Evolutionary conservation across 2,888 invertebrate genomes (phyloP).

Genomic region (Drymonia ruficornis): DNA sequence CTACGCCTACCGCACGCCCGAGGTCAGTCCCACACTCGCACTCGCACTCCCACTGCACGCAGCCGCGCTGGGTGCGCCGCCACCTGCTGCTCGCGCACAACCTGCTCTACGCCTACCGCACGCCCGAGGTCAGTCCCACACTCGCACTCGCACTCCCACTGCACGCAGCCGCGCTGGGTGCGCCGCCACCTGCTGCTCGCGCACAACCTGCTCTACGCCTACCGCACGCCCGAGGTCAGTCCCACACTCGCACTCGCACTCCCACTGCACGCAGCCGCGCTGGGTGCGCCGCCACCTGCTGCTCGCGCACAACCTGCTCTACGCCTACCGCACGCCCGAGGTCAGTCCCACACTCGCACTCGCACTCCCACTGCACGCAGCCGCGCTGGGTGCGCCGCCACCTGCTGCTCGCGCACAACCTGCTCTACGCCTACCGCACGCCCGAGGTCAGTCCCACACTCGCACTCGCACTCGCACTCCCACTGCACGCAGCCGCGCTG

Average conservation of each 20-base stretch:
- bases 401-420: conserved; percentile 66
- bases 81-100: too few species aligned
- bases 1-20: neutral
- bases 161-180: too few species aligned
- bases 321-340: conserved; percentile 58
- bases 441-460: neutral
- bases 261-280: conserved; percentile 34
- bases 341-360: conserved; percentile 26
- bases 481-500: conserved; percentile 9
- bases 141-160: too few species aligned
- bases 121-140: too few species aligned
- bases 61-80: too few species aligned
- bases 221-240: too few species aligned
- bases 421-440: conserved; percentile 61
- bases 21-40: conserved; percentile 17
- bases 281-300: conserved; percentile 67
- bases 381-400: conserved; percentile 64
- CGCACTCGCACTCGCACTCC: conserved; percentile 11
- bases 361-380: conserved; percentile 34
- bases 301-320: conserved; percentile 67
- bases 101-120: too few species aligned
- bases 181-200: too few species aligned
- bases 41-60: too few species aligned
- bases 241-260: too few species aligned
- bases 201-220: too few species aligned